phyloP scores from a whole-genome alignment of 2,888 invertebrate species.

The Nysson spinosus region DNA sequence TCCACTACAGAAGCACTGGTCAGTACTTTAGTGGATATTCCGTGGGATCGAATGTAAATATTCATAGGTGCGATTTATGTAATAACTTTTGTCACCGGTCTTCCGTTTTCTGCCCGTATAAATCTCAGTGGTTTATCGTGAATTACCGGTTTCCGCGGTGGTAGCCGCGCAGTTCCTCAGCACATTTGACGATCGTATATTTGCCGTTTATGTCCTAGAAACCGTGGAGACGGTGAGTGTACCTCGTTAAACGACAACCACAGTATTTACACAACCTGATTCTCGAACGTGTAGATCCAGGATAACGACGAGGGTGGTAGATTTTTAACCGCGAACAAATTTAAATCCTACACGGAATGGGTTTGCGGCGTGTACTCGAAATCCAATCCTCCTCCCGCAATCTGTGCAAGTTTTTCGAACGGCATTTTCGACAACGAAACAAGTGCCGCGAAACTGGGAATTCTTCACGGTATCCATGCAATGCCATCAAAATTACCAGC shows the following conservation, averaged over 20 bases:
- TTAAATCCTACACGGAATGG: slow-evolving; percentile 8
- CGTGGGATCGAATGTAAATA: too few relatives aligned
- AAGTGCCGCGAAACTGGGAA: slow-evolving; percentile 29
- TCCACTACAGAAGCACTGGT: too few relatives aligned
- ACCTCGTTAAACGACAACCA: slow-evolving; percentile 42
- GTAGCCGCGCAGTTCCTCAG: neutral
- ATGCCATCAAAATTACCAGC: slow-evolving; percentile 32
- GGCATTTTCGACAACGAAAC: slow-evolving; percentile 19
- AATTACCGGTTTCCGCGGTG: too few relatives aligned
- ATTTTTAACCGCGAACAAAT: slow-evolving; percentile 44
- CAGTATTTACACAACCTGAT: slow-evolving; percentile 48
- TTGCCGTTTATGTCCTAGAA: neutral
- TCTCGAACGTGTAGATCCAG: slow-evolving; percentile 17
- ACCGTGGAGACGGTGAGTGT: neutral
- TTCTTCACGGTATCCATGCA: slow-evolving; percentile 19
- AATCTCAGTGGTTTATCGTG: too few relatives aligned
- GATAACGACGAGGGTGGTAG: too few relatives aligned
- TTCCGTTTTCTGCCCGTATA: too few relatives aligned
- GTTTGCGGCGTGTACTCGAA: neutral
- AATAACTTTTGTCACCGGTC: too few relatives aligned
- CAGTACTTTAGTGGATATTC: too few relatives aligned
- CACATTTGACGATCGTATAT: slow-evolving; percentile 1
- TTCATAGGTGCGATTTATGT: too few relatives aligned
- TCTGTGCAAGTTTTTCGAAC: slow-evolving; percentile 19
- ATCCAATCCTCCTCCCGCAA: slow-evolving; percentile 15